Base-by-base conservation (phyloP, 2,888 invertebrate species). In the Megastigmus dorsalis region DNA sequence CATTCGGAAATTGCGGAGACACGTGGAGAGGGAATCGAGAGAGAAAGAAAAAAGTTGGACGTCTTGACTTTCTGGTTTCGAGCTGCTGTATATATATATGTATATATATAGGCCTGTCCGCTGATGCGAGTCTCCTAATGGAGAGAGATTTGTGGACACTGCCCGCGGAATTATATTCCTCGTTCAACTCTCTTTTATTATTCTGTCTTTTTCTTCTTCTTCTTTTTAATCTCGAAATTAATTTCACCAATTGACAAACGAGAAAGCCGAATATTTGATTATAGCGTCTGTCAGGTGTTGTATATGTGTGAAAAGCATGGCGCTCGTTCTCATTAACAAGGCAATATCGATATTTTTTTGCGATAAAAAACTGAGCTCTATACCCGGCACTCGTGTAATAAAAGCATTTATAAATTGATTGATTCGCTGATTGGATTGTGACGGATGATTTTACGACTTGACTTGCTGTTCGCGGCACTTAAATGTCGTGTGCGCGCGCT, bases 1-100 rank as follows among this genome's bases (percentile, higher is more conserved):
- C 62, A 15, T 15, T 43, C 36, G 15, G 45, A 71, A 71, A 71
- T 76, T 70, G 75, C 52, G 20, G 70, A 74, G 54, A 48, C 57
- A 38, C 7, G 30, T 36, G 43, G n/a, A 70, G 59, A 1, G 69
- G 71, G 26, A 10, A 9, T 10, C 3, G 23, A 60, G 18, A 36
- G 30, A 38, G 41, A 59, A 41, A 59, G 18, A 59, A 36, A 26
- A 20, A 26, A 33, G 36, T 18, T 48, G 2, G 48, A 6, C 66
- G 59, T 52, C 48, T 72, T 66, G 55, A 48, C 38, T 68, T 68
- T 68, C 57, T 54, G 67, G 30, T 67, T 59, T 66, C 43, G 50
- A 52, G 33, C 41, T 43, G 43, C 38, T 52, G 9, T n/a, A n/a
- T n/a, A n/a, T n/a, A n/a, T n/a, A n/a, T n/a, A n/a, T n/a, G n/a